phyloP scores from a whole-genome alignment of 2,113 vertebrate species.

The Apteryx owenii region DNA sequence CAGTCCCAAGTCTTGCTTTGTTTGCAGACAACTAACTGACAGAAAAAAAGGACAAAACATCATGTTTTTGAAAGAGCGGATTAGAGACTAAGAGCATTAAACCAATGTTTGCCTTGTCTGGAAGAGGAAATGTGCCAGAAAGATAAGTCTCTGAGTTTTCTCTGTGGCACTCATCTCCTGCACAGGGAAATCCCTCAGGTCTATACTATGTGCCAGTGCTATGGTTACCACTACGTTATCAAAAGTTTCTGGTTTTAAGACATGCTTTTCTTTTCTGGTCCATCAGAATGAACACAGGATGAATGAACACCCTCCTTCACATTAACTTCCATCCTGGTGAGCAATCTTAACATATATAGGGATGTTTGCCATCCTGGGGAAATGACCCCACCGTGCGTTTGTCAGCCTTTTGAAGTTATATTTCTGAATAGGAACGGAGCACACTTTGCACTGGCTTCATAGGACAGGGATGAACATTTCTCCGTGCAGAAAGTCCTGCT shows the following conservation, averaged over 20 bases:
- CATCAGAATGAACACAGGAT: background rate
- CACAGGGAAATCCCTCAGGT: background rate
- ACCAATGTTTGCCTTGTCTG: background rate
- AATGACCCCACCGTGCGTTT: fast-evolving
- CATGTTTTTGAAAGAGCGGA: background rate
- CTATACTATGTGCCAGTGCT: background rate
- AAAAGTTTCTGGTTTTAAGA: background rate
- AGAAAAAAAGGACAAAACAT: background rate
- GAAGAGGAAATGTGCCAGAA: background rate
- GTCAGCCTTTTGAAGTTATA: background rate
- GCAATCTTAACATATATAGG: background rate
- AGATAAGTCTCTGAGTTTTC: background rate
- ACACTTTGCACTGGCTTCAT: background rate
- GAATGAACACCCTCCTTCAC: background rate
- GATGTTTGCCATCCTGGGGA: background rate
- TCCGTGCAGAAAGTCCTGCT: background rate
- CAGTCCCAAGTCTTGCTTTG: background rate
- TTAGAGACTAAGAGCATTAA: background rate
- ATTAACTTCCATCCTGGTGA: background rate
- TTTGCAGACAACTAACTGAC: background rate
- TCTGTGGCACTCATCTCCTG: background rate
- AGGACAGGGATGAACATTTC: background rate
- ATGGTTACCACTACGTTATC: background rate
- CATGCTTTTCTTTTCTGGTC: background rate
- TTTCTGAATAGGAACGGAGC: background rate